A percentile compares a stretch with the other conserved stretches of the same genome.
Conservation (phyloP, 2,888 invertebrate genomes). For the Julus scandinavius region DNA sequence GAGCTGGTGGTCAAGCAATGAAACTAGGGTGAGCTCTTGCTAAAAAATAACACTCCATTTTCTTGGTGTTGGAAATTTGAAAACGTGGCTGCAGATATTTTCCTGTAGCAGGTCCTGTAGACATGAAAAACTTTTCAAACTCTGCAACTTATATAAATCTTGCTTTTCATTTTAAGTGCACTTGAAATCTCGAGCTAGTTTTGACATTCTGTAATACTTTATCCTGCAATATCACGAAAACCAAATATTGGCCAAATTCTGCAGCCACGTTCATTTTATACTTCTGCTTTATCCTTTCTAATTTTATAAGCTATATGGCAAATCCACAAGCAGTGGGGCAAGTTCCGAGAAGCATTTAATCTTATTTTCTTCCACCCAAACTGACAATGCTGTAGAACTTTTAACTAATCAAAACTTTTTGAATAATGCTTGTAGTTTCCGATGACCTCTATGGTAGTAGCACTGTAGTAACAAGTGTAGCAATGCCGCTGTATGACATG, state of each 20-base stretch:
- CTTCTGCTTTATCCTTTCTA: constrained; percentile 1
- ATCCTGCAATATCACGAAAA: background rate
- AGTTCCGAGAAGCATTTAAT: background rate
- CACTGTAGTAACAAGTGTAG: background rate
- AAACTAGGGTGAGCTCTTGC: constrained; percentile 82
- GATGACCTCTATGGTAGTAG: constrained; percentile 1
- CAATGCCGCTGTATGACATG: background rate
- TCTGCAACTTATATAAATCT: no score
- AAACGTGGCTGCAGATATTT: background rate
- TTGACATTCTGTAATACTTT: no score
- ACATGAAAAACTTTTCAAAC: no score
- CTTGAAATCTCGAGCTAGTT: no score
- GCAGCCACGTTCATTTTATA: background rate
- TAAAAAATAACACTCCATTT: background rate
- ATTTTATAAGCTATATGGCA: background rate
- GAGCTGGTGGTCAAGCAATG: constrained; percentile 95
- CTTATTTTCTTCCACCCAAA: background rate
- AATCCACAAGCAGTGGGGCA: background rate
- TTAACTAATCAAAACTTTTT: background rate
- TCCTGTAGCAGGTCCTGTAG: no score
- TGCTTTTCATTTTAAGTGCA: no score
- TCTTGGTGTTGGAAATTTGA: background rate
- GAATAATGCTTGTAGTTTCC: background rate
- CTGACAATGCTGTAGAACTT: background rate
- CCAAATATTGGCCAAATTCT: background rate